Percentiles rank a stretch among this genome's conserved stretches.
phyloP scores from a whole-genome alignment of 64 coral and sea anemone species.

The Pocillopora damicornis region DNA sequence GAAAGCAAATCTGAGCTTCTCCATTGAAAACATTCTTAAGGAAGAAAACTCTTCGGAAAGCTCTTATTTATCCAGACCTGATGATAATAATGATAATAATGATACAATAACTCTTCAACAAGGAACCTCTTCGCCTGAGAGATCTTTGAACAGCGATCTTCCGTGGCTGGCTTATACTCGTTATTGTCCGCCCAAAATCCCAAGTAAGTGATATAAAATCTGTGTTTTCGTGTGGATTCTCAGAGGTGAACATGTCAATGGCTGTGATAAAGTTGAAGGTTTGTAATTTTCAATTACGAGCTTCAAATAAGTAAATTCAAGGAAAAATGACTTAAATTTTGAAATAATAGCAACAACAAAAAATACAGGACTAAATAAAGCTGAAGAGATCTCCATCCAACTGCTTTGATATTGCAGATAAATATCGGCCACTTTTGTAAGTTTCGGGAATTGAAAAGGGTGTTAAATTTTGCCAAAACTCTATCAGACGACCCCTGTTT shows the following conservation, averaged over 20 bases:
- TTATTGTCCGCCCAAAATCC: constrained; percentile 61
- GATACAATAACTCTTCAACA: background rate
- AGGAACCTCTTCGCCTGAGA: background rate
- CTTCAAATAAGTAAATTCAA: too few species aligned
- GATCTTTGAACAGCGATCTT: background rate
- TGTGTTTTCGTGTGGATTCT: background rate
- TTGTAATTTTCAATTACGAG: too few species aligned
- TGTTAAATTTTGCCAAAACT: too few species aligned
- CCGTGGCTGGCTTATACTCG: constrained; percentile 63
- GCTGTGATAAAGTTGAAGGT: too few species aligned
- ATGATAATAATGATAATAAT: background rate
- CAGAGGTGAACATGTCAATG: background rate
- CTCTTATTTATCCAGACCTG: background rate
- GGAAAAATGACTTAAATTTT: too few species aligned
- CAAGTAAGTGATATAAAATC: constrained; percentile 43
- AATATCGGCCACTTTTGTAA: too few species aligned
- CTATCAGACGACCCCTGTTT: too few species aligned
- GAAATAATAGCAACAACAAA: too few species aligned
- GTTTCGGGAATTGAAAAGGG: too few species aligned
- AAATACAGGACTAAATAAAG: too few species aligned
- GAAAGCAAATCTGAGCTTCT: constrained; percentile 17
- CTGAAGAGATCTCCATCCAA: too few species aligned
- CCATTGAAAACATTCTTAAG: constrained; percentile 25
- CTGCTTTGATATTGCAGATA: too few species aligned
- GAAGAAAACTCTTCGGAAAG: background rate